Evolutionary conservation across 2,797 vertebrate species (phyloP).

Genomic region (Bovichtus diacanthus): DNA sequence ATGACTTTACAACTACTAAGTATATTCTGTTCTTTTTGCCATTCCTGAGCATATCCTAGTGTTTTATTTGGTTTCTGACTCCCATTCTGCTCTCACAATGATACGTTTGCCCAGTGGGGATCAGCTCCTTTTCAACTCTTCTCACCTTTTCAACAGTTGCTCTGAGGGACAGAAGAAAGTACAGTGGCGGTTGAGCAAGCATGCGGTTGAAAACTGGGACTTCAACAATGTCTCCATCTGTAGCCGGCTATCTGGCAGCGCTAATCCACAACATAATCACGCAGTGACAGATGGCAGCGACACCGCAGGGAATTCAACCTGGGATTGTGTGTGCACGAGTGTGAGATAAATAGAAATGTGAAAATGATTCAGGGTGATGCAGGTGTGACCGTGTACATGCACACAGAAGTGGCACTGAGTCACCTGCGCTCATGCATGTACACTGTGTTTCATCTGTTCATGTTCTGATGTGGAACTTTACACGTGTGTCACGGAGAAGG

Average conservation of each 20-base stretch:
- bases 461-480: background rate
- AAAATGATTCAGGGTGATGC: background rate
- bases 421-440: background rate
- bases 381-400: background rate
- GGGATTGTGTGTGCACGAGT: slow-evolving; percentile 3
- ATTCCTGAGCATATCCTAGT: background rate
- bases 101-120: background rate
- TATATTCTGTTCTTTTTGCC: background rate
- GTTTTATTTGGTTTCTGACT: background rate
- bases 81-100: background rate
- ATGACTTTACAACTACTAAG: background rate
- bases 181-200: slow-evolving; percentile 1
- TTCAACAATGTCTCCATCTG: slow-evolving; percentile 56
- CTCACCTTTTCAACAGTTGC: background rate
- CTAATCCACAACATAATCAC: slow-evolving; percentile 37
- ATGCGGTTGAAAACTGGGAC: slow-evolving; percentile 2
- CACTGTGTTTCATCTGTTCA: background rate
- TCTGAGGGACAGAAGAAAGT: slow-evolving; percentile 8
- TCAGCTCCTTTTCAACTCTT: slow-evolving; percentile 2
- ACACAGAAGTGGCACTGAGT: background rate
- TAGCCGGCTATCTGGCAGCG: slow-evolving; percentile 11
- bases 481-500: no score
- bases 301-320: slow-evolving; percentile 24
- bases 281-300: slow-evolving; percentile 58
- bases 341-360: slow-evolving; percentile 41